These are phyloP conservation scores for Sarcophaga caerulescens DNA, from an alignment of 2,888 invertebrate species.

Conservation along the genomic window DNA sequence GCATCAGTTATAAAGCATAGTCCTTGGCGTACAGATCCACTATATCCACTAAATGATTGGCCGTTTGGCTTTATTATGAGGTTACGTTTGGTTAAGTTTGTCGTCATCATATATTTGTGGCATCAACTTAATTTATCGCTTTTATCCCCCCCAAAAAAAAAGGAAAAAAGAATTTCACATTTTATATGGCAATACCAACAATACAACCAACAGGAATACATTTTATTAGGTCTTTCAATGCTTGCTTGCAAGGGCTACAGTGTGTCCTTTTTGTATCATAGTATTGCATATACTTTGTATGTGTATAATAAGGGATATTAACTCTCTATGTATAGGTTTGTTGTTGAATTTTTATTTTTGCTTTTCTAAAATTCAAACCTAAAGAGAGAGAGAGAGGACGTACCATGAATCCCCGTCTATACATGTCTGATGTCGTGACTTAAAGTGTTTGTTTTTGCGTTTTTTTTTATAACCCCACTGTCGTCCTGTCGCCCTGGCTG, in stretches of 20 bases:
- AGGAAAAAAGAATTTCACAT: slow-evolving; percentile 37
- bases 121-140: slow-evolving; percentile 80
- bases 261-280: slow-evolving; percentile 9
- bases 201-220: slow-evolving; percentile 72
- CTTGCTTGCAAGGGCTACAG: slow-evolving; percentile 23
- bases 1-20: background rate
- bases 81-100: slow-evolving; percentile 73
- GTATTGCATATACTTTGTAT: background rate
- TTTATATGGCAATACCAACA: slow-evolving; percentile 55
- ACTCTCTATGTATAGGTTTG: background rate
- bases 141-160: slow-evolving; percentile 52
- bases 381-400: background rate
- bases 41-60: slow-evolving; percentile 1
- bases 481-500: slow-evolving; percentile 49
- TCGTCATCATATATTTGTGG: slow-evolving; percentile 74
- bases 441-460: slow-evolving; percentile 56
- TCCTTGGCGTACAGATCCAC: slow-evolving; percentile 2
- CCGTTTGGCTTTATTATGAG: slow-evolving; percentile 45
- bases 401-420: slow-evolving; percentile 40
- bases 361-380: too few relatives aligned
- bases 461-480: background rate
- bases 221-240: slow-evolving; percentile 65
- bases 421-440: slow-evolving; percentile 65
- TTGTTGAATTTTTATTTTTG: background rate
- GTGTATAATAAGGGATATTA: slow-evolving; percentile 22